phyloP scores from a whole-genome alignment of 2,797 vertebrate species.

The Neoniphon sammara region DNA sequence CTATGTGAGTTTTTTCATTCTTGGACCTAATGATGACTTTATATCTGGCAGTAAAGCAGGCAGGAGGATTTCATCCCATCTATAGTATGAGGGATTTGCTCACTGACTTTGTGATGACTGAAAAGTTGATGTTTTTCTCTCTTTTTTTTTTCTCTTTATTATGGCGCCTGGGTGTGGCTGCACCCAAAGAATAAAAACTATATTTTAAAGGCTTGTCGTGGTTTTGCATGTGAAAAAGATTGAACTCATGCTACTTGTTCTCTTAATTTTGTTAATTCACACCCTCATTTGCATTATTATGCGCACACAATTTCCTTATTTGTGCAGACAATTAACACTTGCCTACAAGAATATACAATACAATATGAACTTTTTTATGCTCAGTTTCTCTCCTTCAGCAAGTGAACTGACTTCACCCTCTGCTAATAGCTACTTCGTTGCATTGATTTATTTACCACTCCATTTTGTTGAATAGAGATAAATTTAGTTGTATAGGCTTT shows the following conservation, averaged over 20 bases:
- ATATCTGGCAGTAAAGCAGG: conserved; percentile 23
- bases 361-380: not conserved
- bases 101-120: conserved; percentile 17
- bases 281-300: not conserved
- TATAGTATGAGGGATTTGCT: conserved; percentile 1
- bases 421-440: too few relatives aligned
- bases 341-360: not conserved
- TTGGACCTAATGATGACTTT: conserved; percentile 43
- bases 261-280: not conserved
- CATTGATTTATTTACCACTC: too few relatives aligned
- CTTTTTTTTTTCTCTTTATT: too few relatives aligned
- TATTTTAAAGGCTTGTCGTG: too few relatives aligned
- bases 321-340: not conserved
- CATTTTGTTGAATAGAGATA: too few relatives aligned
- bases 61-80: conserved; percentile 14
- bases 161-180: too few relatives aligned
- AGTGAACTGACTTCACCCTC: too few relatives aligned
- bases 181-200: too few relatives aligned
- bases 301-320: not conserved
- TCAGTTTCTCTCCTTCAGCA: not conserved
- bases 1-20: conserved; percentile 17
- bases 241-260: too few relatives aligned
- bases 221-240: too few relatives aligned
- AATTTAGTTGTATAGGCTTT: too few relatives aligned
- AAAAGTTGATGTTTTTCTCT: conserved; percentile 17